Base-by-base conservation (phyloP, 2,797 vertebrate genomes). In the Tenualosa thibaudeaui region DNA sequence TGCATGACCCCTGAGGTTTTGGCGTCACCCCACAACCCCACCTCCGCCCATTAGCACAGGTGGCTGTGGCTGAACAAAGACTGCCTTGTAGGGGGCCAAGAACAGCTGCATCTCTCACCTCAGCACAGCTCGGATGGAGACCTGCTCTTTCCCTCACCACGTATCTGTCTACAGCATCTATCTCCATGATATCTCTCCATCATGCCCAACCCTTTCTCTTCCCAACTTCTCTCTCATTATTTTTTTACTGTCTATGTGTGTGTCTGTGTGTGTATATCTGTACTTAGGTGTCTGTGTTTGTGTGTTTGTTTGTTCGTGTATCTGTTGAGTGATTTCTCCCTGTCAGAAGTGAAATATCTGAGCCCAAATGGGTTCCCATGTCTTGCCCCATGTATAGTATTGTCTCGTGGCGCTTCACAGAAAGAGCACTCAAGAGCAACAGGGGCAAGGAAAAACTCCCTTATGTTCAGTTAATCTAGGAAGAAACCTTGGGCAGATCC, bases 61-160 rank as follows among this genome's bases (percentile, higher is more conserved):
- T 96, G 94, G 94, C 93, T 92, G 91, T 87, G 88, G 90, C 88
- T 83, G 86, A 91, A 96, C 95, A 96, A 92, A 93, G 89, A 83
- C 86, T 82, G 89, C 90, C 88, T 95, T 96, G 94, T 96, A 85
- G 82, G 15, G 31, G 82, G 88, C 89, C 92, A 92, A 89, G 83
- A 89, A 91, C 94, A 96, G 95, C 94, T 96, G 95, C 93, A 90
- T 89, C 3, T 81, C 90, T 89, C 85, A 84, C 88, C 90, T 92
- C 87, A 88, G 88, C 88, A 84, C 86, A 50, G 86, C 81, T 84
- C 37, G 9, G 37, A 78, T 46, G 37, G 71, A 46, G 71, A 19
- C 7, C 71, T 22, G 71, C 71, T 43, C 71, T 46, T 22, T 43
- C 68, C 8, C 31, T 19, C 37, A 7, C 19, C 37, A 12, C 7